Evolutionary conservation across 2,888 invertebrate genomes (phyloP).

Genomic region (Tetropium fuscum): DNA sequence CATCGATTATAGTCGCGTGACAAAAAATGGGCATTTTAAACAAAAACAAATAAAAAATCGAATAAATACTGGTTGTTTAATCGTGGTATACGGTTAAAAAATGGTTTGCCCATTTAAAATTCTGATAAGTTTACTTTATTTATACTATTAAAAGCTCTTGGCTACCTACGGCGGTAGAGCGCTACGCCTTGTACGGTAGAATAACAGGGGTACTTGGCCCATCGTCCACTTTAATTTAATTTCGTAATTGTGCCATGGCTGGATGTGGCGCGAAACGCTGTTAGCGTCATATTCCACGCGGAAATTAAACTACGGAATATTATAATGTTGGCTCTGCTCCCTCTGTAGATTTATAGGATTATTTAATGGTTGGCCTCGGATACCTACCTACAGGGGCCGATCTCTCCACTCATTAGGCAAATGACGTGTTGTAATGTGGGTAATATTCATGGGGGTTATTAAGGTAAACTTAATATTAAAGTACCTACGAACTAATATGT

Average conservation of each 20-base stretch:
- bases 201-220: slow-evolving; percentile 18
- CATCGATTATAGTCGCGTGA: no score
- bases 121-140: no score
- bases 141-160: no score
- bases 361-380: slow-evolving; percentile 8
- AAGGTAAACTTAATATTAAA: not conserved
- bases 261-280: slow-evolving; percentile 19
- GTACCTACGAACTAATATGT: no score
- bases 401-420: slow-evolving; percentile 1
- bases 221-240: slow-evolving; percentile 34
- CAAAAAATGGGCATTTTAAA: no score
- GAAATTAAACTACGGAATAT: slow-evolving; percentile 29
- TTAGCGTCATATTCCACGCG: slow-evolving; percentile 13
- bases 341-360: slow-evolving; percentile 7
- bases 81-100: no score
- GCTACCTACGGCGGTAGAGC: not conserved
- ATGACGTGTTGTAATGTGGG: slow-evolving; percentile 5
- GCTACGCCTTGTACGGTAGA: not conserved
- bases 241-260: slow-evolving; percentile 31
- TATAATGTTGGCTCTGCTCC: slow-evolving; percentile 9
- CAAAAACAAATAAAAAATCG: no score
- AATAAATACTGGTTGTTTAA: no score
- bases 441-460: slow-evolving; percentile 9
- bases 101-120: no score
- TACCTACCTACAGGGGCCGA: not conserved